These are phyloP conservation scores for Saturnia japonica DNA, from an alignment of 2,888 invertebrate genomes.

Conservation along the genomic window DNA sequence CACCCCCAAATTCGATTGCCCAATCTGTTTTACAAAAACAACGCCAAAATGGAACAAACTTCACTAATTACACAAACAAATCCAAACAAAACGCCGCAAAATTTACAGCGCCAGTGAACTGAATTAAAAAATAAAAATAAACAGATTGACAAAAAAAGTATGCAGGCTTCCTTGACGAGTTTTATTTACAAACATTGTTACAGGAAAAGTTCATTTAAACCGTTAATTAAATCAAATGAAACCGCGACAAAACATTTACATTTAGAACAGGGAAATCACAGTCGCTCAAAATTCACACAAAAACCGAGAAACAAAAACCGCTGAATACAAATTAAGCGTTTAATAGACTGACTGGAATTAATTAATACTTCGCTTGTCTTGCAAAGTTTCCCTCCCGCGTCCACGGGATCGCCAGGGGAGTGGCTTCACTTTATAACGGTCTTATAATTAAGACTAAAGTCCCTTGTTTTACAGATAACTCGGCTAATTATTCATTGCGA, in stretches of 20 bases:
- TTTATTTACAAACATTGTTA: slow-evolving; percentile 82
- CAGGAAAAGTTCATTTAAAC: slow-evolving; percentile 72
- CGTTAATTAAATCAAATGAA: slow-evolving; percentile 82
- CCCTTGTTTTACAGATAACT: slow-evolving; percentile 68
- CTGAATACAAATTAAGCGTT: slow-evolving; percentile 77
- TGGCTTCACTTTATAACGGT: slow-evolving; percentile 67
- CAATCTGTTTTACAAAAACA: slow-evolving; percentile 68
- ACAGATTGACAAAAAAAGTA: slow-evolving; percentile 73
- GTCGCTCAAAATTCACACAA: slow-evolving; percentile 58
- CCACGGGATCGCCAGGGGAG: slow-evolving; percentile 64
- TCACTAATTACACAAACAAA: slow-evolving; percentile 81
- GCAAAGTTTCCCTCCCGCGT: slow-evolving; percentile 66
- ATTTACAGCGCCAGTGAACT: slow-evolving; percentile 63
- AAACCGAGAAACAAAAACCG: slow-evolving; percentile 44
- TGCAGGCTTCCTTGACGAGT: slow-evolving; percentile 75
- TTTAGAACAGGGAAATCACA: slow-evolving; percentile 61
- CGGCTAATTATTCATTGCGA: slow-evolving; percentile 73
- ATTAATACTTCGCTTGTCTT: slow-evolving; percentile 75
- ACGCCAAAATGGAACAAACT: slow-evolving; percentile 76
- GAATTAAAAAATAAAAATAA: slow-evolving; percentile 73
- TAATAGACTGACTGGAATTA: slow-evolving; percentile 74
- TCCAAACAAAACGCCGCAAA: slow-evolving; percentile 71
- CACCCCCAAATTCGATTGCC: slow-evolving; percentile 64
- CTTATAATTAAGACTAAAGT: slow-evolving; percentile 78
- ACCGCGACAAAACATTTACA: slow-evolving; percentile 78